A percentile compares a stretch with the other conserved stretches of the same genome.
These are phyloP conservation scores for Pachliopta kotzebuea DNA, from an alignment of 2,888 invertebrate species.

Conservation along the genomic window DNA sequence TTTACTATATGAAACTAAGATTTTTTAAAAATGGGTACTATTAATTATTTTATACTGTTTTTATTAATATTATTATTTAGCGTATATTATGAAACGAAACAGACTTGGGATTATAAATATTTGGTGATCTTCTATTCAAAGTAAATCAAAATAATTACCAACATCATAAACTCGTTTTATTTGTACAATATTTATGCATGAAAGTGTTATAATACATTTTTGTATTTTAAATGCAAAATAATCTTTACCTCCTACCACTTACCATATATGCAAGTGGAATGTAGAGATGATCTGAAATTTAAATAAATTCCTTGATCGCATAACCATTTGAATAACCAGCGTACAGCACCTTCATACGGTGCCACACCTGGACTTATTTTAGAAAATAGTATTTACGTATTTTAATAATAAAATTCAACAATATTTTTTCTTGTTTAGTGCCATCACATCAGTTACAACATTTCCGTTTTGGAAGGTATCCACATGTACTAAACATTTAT, in stretches of 20 bases:
- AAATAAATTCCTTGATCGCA: conserved; percentile 49
- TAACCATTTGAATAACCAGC: conserved; percentile 32
- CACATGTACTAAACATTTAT: conserved; percentile 20
- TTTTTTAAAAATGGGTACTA: too few relatives aligned
- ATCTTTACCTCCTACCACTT: background rate
- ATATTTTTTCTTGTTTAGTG: conserved; percentile 18
- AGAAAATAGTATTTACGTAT: conserved; percentile 8
- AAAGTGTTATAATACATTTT: background rate
- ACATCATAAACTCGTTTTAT: background rate
- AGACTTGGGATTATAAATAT: too few relatives aligned
- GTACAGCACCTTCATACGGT: conserved; percentile 11
- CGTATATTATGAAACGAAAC: background rate
- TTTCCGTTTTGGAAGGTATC: conserved; percentile 18
- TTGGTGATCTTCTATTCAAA: too few relatives aligned
- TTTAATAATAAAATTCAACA: conserved; percentile 15
- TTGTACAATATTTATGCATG: background rate
- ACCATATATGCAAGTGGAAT: conserved; percentile 16
- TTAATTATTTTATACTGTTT: too few relatives aligned
- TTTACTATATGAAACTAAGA: background rate
- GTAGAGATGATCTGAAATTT: conserved; percentile 39
- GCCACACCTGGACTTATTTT: conserved; percentile 9
- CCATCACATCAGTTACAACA: conserved; percentile 12
- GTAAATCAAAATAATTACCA: background rate
- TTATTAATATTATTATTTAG: background rate
- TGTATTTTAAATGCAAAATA: background rate